Evolutionary conservation across 2,888 invertebrate species (phyloP).

Genomic region (Hedya salicella): DNA sequence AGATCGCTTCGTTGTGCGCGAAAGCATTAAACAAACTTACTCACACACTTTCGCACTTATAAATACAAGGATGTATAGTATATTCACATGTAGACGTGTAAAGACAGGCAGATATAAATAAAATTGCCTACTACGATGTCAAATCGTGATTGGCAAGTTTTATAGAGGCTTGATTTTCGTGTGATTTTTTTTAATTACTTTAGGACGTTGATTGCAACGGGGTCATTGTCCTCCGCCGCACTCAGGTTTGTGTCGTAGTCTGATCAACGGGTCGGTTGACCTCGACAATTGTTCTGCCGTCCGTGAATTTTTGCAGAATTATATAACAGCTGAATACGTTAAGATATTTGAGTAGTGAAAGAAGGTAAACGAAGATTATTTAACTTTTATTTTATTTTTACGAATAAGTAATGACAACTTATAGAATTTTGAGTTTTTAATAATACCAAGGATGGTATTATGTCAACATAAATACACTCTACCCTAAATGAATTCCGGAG

Average conservation of each 20-base stretch:
- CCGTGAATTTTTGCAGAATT: not conserved
- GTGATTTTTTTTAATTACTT: slow-evolving; percentile 48
- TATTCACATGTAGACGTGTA: not conserved
- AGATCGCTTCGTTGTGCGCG: too few species aligned
- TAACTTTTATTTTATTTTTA: too few species aligned
- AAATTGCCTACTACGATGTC: slow-evolving; percentile 70
- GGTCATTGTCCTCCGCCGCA: slow-evolving; percentile 36
- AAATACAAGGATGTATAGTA: too few species aligned
- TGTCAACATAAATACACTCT: too few species aligned
- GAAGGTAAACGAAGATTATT: too few species aligned
- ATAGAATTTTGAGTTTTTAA: too few species aligned
- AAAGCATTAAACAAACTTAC: too few species aligned
- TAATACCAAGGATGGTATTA: too few species aligned
- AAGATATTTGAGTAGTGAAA: too few species aligned
- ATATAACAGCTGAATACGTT: not conserved
- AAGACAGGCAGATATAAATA: slow-evolving; percentile 15
- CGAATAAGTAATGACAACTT: too few species aligned
- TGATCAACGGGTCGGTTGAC: slow-evolving; percentile 12
- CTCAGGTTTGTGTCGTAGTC: slow-evolving; percentile 16
- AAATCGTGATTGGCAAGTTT: slow-evolving; percentile 53
- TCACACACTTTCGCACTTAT: too few species aligned
- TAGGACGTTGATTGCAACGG: slow-evolving; percentile 41
- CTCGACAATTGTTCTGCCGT: not conserved
- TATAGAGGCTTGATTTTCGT: slow-evolving; percentile 56
- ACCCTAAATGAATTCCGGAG: too few species aligned